Base-by-base conservation (phyloP, 1,140 invertebrate genomes). In the Drosophila neocordata region DNA sequence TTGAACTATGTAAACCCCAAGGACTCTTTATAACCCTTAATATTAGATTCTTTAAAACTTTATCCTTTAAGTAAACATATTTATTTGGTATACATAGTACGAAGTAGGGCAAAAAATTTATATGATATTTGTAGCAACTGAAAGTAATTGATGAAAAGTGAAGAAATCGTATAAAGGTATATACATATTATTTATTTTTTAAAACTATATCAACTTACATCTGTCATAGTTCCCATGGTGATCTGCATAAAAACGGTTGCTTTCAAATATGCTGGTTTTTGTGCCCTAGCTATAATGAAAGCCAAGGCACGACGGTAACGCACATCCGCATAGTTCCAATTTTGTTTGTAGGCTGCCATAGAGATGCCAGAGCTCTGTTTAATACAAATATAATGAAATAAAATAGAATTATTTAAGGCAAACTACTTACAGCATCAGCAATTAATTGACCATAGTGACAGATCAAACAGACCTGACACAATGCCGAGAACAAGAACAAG, bases 91-190 rank as follows among this genome's bases (percentile, higher is more conserved):
- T 90, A 90, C 88, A 90, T 90, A 0, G 88, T 90, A 12, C 79
- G 73, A 4, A 90, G 63, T 9, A 90, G 35, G 11, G 83, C 88
- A 56, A 90, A 90, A 38, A 88, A 90, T 20, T 89, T 87, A 56
- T 88, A 88, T 7, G 88, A 90, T 38, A 83, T 60, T 55, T 90
- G 79, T 22, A 88, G 62, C 3, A 90, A 63, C 88, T 90, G 67
- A 2, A 79, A 65, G 60, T 12, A 11, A 34, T 22, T 37, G 4
- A 22, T 1, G 8, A 65, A 9, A 12, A 63, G 4, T 9, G 3
- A 35, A 15, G 48, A 11, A 20, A 44, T 22, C 22, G 44, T 52
- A 15, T 12, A 20, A n/a, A n/a, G n/a, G n/a, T n/a, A n/a, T n/a
- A n/a, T n/a, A n/a, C n/a, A 31, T 13, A 12, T 31, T n/a, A 24